These are phyloP conservation scores for Poeciliopsis turneri DNA, from an alignment of 2,797 vertebrate species.

Conservation along the genomic window DNA sequence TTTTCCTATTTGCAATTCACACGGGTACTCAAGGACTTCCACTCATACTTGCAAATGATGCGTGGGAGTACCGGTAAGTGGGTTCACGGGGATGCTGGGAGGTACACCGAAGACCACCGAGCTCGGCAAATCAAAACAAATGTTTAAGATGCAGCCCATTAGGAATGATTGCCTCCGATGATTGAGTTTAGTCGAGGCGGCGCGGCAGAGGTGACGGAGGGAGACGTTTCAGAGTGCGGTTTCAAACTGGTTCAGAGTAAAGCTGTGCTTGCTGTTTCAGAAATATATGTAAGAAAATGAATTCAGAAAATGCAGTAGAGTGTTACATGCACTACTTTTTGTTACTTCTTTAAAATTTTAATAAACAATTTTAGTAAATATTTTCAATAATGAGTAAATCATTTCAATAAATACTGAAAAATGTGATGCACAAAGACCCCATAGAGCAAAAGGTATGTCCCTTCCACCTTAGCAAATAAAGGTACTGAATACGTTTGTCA, in stretches of 20 bases:
- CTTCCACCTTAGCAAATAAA: not conserved
- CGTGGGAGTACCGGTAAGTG: slow-evolving; percentile 50
- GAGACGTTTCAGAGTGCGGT: slow-evolving; percentile 9
- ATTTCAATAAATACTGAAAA: not conserved
- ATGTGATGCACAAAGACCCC: not conserved
- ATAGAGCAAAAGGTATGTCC: not conserved
- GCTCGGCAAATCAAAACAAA: slow-evolving; percentile 40
- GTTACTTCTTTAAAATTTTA: not conserved
- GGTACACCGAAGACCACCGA: slow-evolving; percentile 29
- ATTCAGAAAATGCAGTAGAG: not conserved
- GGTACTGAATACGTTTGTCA: not conserved
- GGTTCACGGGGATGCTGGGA: slow-evolving; percentile 51
- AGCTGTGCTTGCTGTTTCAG: not conserved
- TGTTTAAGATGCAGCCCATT: slow-evolving; percentile 14
- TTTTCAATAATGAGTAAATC: not conserved
- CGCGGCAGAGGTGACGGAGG: slow-evolving; percentile 1
- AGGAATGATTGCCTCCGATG: slow-evolving; percentile 3
- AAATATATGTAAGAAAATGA: not conserved
- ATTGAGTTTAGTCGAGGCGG: slow-evolving; percentile 15
- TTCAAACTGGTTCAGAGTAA: slow-evolving; percentile 1
- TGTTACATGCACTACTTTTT: no score
- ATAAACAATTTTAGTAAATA: not conserved
- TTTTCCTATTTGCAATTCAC: slow-evolving; percentile 51
- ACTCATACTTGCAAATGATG: slow-evolving; percentile 71
- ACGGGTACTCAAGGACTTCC: slow-evolving; percentile 16